Conservation (phyloP, 1,140 invertebrate genomes). For the Cydia splendana region DNA sequence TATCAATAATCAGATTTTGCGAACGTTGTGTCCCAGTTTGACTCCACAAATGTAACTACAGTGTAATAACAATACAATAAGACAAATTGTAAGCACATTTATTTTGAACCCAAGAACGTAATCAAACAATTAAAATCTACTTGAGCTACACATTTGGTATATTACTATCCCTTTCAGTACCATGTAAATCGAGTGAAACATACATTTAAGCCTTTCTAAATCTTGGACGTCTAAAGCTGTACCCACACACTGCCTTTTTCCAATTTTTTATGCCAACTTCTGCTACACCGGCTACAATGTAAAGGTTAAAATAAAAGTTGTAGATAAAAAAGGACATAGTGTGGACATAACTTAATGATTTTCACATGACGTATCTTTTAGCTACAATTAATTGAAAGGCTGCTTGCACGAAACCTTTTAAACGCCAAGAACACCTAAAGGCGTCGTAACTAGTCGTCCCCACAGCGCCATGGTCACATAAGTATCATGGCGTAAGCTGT, state of each 20-base stretch:
- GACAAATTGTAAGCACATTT: constrained; percentile 15
- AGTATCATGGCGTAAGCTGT: too few species aligned
- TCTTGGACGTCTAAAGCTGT: not conserved
- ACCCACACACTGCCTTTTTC: not conserved
- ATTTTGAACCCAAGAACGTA: constrained; percentile 16
- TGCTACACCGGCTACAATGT: too few species aligned
- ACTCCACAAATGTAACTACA: not conserved
- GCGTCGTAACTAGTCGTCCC: too few species aligned
- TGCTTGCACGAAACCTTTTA: too few species aligned
- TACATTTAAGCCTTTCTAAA: not conserved
- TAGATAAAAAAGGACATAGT: too few species aligned
- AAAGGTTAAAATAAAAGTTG: too few species aligned
- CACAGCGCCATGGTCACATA: too few species aligned
- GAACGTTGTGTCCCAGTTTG: not conserved
- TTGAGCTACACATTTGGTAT: constrained; percentile 53
- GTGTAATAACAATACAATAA: not conserved
- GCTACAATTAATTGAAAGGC: too few species aligned
- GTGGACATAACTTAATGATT: too few species aligned
- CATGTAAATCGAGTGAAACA: not conserved
- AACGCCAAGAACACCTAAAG: too few species aligned
- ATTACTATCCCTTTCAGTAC: not conserved
- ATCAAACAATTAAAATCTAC: constrained; percentile 41
- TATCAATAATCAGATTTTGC: too few species aligned
- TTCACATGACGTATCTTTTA: too few species aligned
- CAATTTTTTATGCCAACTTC: not conserved